Percentiles rank a stretch among this genome's conserved stretches.
phyloP scores from a whole-genome alignment of 2,113 vertebrate genomes.

The Pantherophis guttatus region DNA sequence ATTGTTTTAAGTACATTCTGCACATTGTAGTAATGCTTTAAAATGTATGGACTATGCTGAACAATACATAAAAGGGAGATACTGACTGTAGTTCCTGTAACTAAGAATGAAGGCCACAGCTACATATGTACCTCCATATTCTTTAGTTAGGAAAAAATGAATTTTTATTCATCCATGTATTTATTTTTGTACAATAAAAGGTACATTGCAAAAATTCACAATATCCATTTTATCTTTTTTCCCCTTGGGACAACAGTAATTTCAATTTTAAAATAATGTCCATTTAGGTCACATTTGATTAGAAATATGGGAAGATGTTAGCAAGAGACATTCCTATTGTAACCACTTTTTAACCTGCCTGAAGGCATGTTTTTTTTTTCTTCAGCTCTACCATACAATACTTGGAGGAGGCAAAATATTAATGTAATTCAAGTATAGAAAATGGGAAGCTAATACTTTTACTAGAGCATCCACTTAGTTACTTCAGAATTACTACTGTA shows the following conservation, averaged over 20 bases:
- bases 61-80: not conserved
- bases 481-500: not conserved
- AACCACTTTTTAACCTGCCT: not conserved
- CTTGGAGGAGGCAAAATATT: not conserved
- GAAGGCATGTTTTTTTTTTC: not conserved
- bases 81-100: not conserved
- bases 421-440: not conserved
- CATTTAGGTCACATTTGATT: not conserved
- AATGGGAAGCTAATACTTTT: not conserved
- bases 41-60: not conserved
- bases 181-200: not conserved
- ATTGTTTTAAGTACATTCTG: not conserved
- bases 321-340: not conserved
- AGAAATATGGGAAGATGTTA: not conserved
- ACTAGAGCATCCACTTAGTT: not conserved
- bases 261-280: not conserved
- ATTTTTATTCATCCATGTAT: not conserved
- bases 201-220: not conserved
- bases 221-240: not conserved
- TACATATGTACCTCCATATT: not conserved
- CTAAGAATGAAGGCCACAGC: not conserved
- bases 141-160: not conserved
- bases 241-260: not conserved
- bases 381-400: not conserved
- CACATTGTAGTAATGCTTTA: not conserved